Evolutionary conservation across 2,797 vertebrate genomes (phyloP).

Genomic region (Nasua narica): DNA sequence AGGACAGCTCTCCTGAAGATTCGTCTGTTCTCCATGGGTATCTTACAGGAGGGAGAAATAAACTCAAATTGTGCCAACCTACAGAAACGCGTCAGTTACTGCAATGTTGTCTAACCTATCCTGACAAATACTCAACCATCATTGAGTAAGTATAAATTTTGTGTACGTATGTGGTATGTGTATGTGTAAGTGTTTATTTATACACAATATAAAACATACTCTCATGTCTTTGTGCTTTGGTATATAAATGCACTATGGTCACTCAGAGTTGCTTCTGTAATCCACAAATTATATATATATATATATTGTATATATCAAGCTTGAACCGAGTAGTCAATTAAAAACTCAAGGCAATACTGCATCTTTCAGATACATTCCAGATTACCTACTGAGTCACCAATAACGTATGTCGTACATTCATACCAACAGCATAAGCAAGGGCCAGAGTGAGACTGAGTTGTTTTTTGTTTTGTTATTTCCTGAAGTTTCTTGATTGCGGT

Average conservation of each 20-base stretch:
- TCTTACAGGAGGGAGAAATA: neutral
- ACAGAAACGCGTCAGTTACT: neutral
- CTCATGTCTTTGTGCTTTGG: neutral
- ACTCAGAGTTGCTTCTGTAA: neutral
- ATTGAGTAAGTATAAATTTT: neutral
- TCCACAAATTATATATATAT: constrained; percentile 1
- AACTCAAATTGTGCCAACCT: neutral
- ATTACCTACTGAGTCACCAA: neutral
- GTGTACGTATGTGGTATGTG: neutral
- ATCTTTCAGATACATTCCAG: neutral
- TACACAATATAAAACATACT: neutral
- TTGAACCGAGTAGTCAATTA: neutral
- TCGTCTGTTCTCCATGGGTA: neutral
- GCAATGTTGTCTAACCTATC: neutral
- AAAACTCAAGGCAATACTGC: neutral
- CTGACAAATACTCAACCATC: neutral
- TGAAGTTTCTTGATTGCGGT: constrained; percentile 58
- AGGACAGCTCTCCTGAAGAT: neutral
- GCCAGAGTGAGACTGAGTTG: neutral
- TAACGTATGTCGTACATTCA: neutral
- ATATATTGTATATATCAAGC: neutral
- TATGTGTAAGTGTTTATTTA: neutral
- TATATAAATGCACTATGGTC: neutral
- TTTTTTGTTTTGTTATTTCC: constrained; percentile 26
- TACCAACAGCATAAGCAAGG: neutral